These are phyloP conservation scores for Chauna torquata DNA, from an alignment of 2,113 vertebrate genomes.

Conservation along the genomic window DNA sequence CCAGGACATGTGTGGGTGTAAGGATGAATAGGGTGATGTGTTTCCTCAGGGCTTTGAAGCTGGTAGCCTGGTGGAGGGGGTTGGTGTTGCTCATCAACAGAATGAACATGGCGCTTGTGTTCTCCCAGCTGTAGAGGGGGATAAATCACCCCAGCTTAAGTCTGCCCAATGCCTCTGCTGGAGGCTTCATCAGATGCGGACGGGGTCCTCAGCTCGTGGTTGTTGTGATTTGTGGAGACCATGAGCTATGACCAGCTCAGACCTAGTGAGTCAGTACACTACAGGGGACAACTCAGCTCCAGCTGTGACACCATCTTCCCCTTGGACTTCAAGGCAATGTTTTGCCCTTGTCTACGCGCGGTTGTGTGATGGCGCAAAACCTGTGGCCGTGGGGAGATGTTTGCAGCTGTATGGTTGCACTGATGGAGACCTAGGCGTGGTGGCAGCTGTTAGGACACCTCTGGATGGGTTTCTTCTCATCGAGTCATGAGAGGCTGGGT, in stretches of 20 bases:
- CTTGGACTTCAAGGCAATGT: background rate
- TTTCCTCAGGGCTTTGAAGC: constrained; percentile 47
- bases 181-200: background rate
- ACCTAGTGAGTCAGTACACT: too few relatives aligned
- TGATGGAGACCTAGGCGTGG: background rate
- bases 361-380: background rate
- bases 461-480: background rate
- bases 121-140: background rate
- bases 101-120: constrained; percentile 18
- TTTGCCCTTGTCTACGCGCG: fast-evolving
- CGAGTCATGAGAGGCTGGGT: background rate
- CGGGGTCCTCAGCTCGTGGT: background rate
- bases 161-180: background rate
- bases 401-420: background rate
- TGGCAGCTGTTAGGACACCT: background rate
- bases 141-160: background rate
- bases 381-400: background rate
- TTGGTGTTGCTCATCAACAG: constrained; percentile 5
- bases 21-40: constrained; percentile 39
- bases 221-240: background rate
- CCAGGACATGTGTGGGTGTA: background rate
- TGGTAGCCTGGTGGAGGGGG: background rate
- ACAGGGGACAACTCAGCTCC: background rate
- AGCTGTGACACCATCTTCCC: background rate
- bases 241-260: too few relatives aligned